Evolutionary conservation across 2,113 vertebrate species (phyloP), one percentile per base, ranked within the genome.

Genomic region (Casuarius casuarius): DNA sequence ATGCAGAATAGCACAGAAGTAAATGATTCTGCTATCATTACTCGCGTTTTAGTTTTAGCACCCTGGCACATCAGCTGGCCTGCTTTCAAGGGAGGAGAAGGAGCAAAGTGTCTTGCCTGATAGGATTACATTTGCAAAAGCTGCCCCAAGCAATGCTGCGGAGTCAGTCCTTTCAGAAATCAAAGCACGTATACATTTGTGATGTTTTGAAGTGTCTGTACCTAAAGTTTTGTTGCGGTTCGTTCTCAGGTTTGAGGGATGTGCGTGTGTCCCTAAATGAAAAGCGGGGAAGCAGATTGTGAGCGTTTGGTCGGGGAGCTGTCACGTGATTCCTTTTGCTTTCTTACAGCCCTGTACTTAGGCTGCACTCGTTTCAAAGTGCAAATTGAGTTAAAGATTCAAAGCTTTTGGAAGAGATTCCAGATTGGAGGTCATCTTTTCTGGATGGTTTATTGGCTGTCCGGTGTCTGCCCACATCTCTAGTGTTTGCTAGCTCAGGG

Each of bases 361-460:
- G 84, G 4, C 82, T 84, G 61, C 76, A 66, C 67, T 58, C 77
- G 92, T 88, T 84, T 90, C 94, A 66, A 75, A 87, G 91, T 95
- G 79, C 70, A 85, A 95, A 95, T 95, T 86, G 90, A 42, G 52
- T 44, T 73, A 21, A 38, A 84, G 89, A 54, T 97, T 98, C 96
- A 96, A 91, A 97, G 96, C 96, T 97, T 98, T 97, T 92, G 94
- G 88, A 97, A 97, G 97, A 97, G 97, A 95, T 97, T 98, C 83
- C 91, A 83, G 76, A 46, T 2, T 10, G 29, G 97, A 98, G 98
- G 97, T 98, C 98, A 96, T 97, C 97, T 68, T 93, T 51, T 87
- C 92, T 72, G 95, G 93, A 82, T 95, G 92, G 94, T 92, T 94
- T 96, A 92, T 96, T 97, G 96, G 96, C 98, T 95, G 95, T 96